These are phyloP conservation scores for Plagodis pulveraria DNA, from an alignment of 2,888 invertebrate genomes.

Conservation along the genomic window DNA sequence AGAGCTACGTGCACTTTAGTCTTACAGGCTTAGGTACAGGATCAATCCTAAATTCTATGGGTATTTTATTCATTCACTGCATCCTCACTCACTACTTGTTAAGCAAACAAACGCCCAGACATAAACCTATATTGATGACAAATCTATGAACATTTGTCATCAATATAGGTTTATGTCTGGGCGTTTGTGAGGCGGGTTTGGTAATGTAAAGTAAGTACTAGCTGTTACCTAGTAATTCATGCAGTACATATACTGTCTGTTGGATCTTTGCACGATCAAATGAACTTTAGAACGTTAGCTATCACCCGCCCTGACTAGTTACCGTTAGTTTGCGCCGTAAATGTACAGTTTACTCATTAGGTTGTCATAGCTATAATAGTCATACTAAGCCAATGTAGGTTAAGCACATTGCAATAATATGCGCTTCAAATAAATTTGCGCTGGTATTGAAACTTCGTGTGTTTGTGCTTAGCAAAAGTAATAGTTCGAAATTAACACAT, in stretches of 20 bases:
- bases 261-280: constrained; percentile 4
- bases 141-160: no score
- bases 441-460: constrained; percentile 1
- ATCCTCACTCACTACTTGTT: no score
- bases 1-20: no score
- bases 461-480: background rate
- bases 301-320: background rate
- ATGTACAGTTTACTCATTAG: constrained; percentile 21
- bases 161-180: no score
- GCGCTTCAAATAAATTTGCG: constrained; percentile 6
- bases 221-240: background rate
- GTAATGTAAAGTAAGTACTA: background rate
- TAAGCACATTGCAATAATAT: constrained; percentile 1
- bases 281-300: constrained; percentile 8
- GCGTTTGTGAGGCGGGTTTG: no score
- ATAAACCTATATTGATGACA: no score
- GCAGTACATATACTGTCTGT: constrained; percentile 5
- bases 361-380: constrained; percentile 2
- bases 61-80: no score
- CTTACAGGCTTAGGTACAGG: no score
- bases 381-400: background rate
- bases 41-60: no score
- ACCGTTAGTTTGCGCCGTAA: constrained; percentile 16
- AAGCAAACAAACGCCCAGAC: no score
- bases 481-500: no score